Evolutionary conservation across 1,140 invertebrate species (phyloP).

Genomic region (Lordiphosa mommai): DNA sequence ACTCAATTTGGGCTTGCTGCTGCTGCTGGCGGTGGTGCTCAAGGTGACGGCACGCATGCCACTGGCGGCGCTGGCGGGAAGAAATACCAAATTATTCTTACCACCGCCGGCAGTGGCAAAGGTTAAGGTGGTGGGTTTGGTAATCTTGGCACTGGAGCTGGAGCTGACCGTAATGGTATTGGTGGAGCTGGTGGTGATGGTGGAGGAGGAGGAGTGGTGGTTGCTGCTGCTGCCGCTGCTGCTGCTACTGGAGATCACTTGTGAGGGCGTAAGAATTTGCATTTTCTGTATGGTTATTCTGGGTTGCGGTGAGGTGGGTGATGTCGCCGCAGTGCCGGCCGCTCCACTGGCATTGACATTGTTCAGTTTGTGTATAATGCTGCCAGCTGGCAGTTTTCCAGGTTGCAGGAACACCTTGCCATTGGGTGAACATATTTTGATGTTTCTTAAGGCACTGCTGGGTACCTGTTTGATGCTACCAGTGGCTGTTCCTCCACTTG

Average conservation of each 20-base stretch:
- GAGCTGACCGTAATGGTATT: conserved; percentile 1
- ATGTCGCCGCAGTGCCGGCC: conserved; percentile 1
- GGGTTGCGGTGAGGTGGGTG: conserved; percentile 35
- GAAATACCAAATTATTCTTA: conserved; percentile 63
- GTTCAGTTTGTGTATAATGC: conserved; percentile 62
- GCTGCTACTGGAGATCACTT: conserved; percentile 36
- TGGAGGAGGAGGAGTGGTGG: not conserved
- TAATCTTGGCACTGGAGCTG: conserved; percentile 13
- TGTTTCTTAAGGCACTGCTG: conserved; percentile 57
- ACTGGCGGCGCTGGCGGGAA: conserved; percentile 50
- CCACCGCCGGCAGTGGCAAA: conserved; percentile 46
- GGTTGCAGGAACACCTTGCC: conserved; percentile 72
- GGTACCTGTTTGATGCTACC: conserved; percentile 58
- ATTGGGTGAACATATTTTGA: conserved; percentile 74
- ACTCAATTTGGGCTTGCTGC: conserved; percentile 39
- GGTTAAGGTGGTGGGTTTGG: conserved; percentile 53
- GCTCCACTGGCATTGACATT: conserved; percentile 12
- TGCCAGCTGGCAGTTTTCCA: conserved; percentile 44
- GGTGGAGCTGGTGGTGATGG: not conserved
- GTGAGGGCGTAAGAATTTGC: conserved; percentile 57
- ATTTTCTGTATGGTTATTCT: conserved; percentile 74
- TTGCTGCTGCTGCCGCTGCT: conserved; percentile 12
- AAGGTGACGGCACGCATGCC: conserved; percentile 55
- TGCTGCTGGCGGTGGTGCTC: conserved; percentile 25
- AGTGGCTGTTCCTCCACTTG: conserved; percentile 18